Percentiles rank a stretch among this genome's conserved stretches.
Conservation (phyloP, 2,113 vertebrate genomes). For the Phylloscopus trochilus region DNA sequence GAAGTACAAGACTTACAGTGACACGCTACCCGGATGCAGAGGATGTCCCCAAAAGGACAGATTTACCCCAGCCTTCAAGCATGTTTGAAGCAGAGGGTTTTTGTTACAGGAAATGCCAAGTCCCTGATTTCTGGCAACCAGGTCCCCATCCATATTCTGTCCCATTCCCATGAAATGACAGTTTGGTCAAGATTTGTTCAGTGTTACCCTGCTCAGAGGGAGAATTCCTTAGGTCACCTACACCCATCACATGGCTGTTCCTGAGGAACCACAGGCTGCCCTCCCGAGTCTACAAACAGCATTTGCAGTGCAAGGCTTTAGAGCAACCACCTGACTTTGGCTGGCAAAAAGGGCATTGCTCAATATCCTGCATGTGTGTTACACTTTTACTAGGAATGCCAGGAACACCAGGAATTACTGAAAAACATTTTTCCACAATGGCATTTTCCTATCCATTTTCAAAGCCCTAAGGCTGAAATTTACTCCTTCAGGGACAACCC, state of each 20-base stretch:
- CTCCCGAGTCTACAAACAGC: not conserved
- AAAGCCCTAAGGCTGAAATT: not conserved
- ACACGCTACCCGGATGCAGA: not conserved
- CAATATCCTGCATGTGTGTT: accelerated
- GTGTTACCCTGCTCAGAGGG: not conserved
- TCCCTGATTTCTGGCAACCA: not conserved
- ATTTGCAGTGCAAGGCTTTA: not conserved
- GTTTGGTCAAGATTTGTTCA: not conserved
- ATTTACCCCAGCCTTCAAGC: not conserved
- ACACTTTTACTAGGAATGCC: not conserved
- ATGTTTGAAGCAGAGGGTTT: not conserved
- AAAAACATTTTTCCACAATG: not conserved
- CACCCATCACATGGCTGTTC: not conserved
- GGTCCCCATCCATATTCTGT: not conserved
- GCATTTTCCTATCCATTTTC: not conserved
- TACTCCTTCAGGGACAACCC: not conserved
- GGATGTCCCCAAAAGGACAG: not conserved
- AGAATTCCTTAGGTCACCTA: not conserved
- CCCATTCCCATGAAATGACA: not conserved
- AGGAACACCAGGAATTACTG: not conserved
- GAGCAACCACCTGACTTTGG: accelerated
- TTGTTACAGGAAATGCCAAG: not conserved
- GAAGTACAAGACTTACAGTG: not conserved
- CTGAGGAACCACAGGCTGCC: not conserved
- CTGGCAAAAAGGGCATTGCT: not conserved